These are phyloP conservation scores for Trichonephila clavata DNA, from an alignment of 1,140 invertebrate genomes.

Conservation along the genomic window DNA sequence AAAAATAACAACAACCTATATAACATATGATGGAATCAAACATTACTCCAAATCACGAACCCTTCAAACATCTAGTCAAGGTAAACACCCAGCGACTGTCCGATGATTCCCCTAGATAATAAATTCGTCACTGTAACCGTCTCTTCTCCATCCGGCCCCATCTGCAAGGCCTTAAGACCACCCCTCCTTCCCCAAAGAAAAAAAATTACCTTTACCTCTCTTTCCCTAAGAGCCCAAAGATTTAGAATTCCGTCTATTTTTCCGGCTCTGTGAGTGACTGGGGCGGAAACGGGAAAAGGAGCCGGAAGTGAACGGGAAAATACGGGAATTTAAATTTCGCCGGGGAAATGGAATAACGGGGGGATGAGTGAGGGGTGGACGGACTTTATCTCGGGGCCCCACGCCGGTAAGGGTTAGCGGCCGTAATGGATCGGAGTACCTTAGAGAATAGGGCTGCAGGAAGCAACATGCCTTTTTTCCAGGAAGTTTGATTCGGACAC, in stretches of 20 bases:
- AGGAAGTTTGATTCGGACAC: not conserved
- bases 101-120: not conserved
- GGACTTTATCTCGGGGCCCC: slow-evolving; percentile 27
- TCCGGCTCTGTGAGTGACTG: slow-evolving; percentile 39
- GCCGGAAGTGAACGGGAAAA: slow-evolving; percentile 55
- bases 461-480: not conserved
- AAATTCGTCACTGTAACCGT: slow-evolving; percentile 12
- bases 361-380: not conserved
- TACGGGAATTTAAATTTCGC: slow-evolving; percentile 66
- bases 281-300: slow-evolving; percentile 9
- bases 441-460: not conserved
- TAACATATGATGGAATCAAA: too few relatives aligned
- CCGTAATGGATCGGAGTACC: slow-evolving; percentile 6
- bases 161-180: slow-evolving; percentile 1
- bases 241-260: slow-evolving; percentile 42
- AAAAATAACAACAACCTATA: too few relatives aligned
- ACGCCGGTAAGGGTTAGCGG: not conserved
- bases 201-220: slow-evolving; percentile 36
- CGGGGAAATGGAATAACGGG: slow-evolving; percentile 44
- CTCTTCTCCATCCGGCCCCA: not conserved
- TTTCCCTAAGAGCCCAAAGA: slow-evolving; percentile 36
- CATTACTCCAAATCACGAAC: too few relatives aligned
- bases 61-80: not conserved
- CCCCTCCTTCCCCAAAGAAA: not conserved
- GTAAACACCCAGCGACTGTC: not conserved